Base-by-base conservation (phyloP, 2,888 invertebrate genomes). In the Meghimatium bilineatum region DNA sequence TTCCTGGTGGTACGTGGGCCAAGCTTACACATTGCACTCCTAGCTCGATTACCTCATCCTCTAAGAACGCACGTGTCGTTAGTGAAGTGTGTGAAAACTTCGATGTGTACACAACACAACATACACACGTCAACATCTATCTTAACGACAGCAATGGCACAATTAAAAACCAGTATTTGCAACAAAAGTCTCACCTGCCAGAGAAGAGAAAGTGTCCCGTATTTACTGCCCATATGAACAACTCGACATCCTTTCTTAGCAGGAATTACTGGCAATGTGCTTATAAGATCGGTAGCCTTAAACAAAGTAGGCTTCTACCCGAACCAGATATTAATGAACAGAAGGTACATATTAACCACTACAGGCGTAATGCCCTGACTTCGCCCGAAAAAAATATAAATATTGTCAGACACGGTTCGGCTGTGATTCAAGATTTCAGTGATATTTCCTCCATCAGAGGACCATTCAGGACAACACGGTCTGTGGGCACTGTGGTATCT, bases 211-310 rank as follows among this genome's bases (percentile, higher is more conserved):
- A 10, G 26, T 14, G 34, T 5, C 36, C 32, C 1, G 34, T 76
- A 0, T 26, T 29, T 8, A 34, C 56, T 34, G 5, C 29, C 2
- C n/a, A n/a, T 8, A 66, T n/a, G 29, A 20, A 1, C 14, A 17
- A 38, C 32, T 1, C 63, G 29, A 0, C 44, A 10, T 36, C 36
- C 14, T 12, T 10, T 38, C 44, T 36, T 29, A 77, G n/a, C 0
- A 60, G 36, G 36, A 36, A 66, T 77, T 63, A 77, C 66, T 77
- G 77, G 77, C 32, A 38, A n/a, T 66, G 14, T 34, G 77, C 38
- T 1, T 77, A 36, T 34, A 77, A 20, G 26, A 66, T 77, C 38
- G 77, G 77, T 66, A 63, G 77, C 44, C 38, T 77, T 34, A 26
- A 26, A 23, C 56, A 60, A 60, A 38, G 8, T 60, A 44, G 2